These are phyloP conservation scores for Diplosoma virens DNA, from an alignment of 23 tunicate genomes.

Conservation along the genomic window DNA sequence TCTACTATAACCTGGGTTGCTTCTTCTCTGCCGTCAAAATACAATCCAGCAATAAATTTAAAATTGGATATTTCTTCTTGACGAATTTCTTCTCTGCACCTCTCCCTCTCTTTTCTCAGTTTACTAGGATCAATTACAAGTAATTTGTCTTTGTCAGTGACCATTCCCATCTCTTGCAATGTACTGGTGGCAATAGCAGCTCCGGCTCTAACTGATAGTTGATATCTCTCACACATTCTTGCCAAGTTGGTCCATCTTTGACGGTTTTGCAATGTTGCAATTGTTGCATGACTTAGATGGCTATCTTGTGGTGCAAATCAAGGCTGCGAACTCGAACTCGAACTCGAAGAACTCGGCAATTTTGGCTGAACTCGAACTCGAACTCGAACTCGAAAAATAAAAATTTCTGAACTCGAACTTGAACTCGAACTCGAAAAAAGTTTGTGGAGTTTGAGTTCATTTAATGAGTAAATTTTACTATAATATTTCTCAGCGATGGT, in stretches of 20 bases:
- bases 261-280: slow-evolving; percentile 22
- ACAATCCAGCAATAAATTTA: slow-evolving; percentile 6
- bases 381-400: too few species aligned
- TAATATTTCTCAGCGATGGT: too few species aligned
- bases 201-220: slow-evolving; percentile 30
- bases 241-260: slow-evolving; percentile 29
- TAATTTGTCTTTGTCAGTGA: not conserved
- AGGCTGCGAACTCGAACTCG: too few species aligned
- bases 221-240: slow-evolving; percentile 35
- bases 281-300: not conserved
- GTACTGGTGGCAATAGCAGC: slow-evolving; percentile 40
- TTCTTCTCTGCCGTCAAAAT: slow-evolving; percentile 18
- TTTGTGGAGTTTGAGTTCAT: too few species aligned
- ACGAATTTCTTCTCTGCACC: slow-evolving; percentile 16
- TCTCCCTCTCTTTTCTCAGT: not conserved
- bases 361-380: too few species aligned
- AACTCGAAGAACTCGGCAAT: too few species aligned
- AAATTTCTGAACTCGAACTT: too few species aligned
- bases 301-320: not conserved
- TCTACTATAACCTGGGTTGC: slow-evolving; percentile 5
- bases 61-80: not conserved
- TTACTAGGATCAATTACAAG: slow-evolving; percentile 12
- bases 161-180: slow-evolving; percentile 30
- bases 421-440: too few species aligned
- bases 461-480: too few species aligned